Evolutionary conservation across 2,797 vertebrate genomes (phyloP), one percentile per base, ranked within the genome.

Genomic region (Urophycis tenuis): DNA sequence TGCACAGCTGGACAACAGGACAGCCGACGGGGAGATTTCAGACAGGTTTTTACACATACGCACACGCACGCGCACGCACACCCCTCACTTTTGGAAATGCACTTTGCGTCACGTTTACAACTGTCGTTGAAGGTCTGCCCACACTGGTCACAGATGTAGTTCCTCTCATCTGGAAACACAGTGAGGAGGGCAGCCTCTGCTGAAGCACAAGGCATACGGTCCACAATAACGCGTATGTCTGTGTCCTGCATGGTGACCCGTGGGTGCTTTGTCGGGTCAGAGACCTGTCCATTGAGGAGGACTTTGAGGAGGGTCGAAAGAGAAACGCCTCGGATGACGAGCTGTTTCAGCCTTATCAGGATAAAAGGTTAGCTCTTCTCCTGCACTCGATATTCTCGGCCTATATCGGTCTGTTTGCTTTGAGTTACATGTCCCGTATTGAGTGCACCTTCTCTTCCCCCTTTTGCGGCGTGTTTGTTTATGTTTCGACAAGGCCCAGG

Each of bases 121-220:
- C n/a, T n/a, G n/a, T n/a, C n/a, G n/a, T 99, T 99, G 84, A 99
- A 99, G 12, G 97, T 98, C 89, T 98, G 97, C 74, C 97, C 97
- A 0, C 97, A 98, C 81, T 99, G 95, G 0, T 99, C 97, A 80
- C 97, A 99, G 83, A 99, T 98, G 75, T 98, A 98, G 76, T 99
- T 99, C 81, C 97, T 95, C 86, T 97, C 96, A 90, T 99, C 97
- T 99, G 91, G 70, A 9, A 80, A 78, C 60, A 67, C n/a, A 8
- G 29, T 22, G 22, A 29, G n/a, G 5, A 49, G 22, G 17, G 45
- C 17, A 49, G 41, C 41, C 15, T 49, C 45, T 49, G 3, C 5
- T 49, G 6, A 49, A 49, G 45, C 45, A 49, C 45, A 49, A 49
- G 6, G 17, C 45, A 49, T 49, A 4, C 11, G 17, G 45, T 49